phyloP scores from a whole-genome alignment of 2,113 vertebrate species.

The Melanerpes formicivorus region DNA sequence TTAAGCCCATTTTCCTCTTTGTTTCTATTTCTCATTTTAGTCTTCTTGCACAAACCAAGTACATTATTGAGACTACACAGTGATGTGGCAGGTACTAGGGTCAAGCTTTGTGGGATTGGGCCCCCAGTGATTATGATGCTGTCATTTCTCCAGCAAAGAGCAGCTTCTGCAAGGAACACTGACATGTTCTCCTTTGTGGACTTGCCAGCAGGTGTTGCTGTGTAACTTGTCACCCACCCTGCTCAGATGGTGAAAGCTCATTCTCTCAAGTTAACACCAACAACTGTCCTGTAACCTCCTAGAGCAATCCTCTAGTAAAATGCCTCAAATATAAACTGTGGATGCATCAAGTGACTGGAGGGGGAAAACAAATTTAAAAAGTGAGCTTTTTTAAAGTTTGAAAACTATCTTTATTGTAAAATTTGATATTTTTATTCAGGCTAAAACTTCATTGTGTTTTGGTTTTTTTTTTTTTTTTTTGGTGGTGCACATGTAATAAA shows the following conservation, averaged over 20 bases:
- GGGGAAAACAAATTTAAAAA: neutral
- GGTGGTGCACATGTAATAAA: neutral
- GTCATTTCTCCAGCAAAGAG: neutral
- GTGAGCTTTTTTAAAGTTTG: neutral
- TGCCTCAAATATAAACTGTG: neutral
- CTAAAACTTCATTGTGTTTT: fast-evolving
- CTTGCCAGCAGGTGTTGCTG: slow-evolving; percentile 62
- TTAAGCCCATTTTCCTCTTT: neutral
- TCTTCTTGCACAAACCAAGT: neutral
- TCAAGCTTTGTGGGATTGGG: neutral
- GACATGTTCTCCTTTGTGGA: neutral
- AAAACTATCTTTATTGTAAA: neutral
- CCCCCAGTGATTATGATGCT: neutral
- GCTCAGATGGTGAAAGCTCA: neutral
- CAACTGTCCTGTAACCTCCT: neutral
- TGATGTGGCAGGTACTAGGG: neutral
- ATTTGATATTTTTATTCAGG: neutral
- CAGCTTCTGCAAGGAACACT: neutral
- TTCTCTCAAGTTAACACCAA: neutral
- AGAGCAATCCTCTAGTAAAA: neutral
- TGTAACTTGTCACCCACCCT: slow-evolving; percentile 40
- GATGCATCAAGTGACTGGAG: neutral
- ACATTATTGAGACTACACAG: neutral
- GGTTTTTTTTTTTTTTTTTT: neutral
- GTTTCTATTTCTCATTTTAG: slow-evolving; percentile 21